A percentile compares a stretch with the other conserved stretches of the same genome.
Conservation (phyloP, 2,888 invertebrate genomes). For the Aproaerema taeniolella region DNA sequence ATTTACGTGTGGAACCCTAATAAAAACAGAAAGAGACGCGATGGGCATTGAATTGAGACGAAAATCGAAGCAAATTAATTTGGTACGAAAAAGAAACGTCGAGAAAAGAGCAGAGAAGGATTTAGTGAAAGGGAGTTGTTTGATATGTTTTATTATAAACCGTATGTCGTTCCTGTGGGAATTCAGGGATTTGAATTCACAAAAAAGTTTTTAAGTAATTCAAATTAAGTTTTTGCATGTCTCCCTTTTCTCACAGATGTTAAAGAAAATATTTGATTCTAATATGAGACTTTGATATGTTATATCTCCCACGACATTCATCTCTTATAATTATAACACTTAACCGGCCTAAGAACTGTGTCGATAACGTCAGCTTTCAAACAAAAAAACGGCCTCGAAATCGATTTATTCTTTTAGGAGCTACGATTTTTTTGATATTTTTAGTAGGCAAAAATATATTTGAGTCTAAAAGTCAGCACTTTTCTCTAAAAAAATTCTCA, state of each 20-base stretch:
- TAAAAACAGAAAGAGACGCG: conserved; percentile 9
- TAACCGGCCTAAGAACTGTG: no score
- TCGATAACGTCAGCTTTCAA: no score
- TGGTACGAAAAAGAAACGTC: conserved; percentile 1
- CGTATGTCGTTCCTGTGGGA: background rate
- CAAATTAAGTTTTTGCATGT: background rate
- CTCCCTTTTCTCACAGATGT: background rate
- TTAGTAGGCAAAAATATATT: no score
- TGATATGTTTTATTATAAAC: background rate
- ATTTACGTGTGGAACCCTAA: no score
- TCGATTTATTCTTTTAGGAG: no score
- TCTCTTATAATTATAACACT: no score
- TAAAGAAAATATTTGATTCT: background rate
- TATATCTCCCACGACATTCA: no score
- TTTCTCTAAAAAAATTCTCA: no score
- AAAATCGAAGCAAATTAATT: conserved; percentile 18
- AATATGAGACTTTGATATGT: no score
- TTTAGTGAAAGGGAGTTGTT: background rate
- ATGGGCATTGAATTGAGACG: conserved; percentile 12
- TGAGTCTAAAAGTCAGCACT: no score
- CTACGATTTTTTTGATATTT: no score
- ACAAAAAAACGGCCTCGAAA: no score
- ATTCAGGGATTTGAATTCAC: background rate
- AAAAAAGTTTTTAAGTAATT: background rate
- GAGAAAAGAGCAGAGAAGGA: background rate